Base-by-base conservation (phyloP, 53 echinoderm and acorn worm species). In the Echinarachnius parma region DNA sequence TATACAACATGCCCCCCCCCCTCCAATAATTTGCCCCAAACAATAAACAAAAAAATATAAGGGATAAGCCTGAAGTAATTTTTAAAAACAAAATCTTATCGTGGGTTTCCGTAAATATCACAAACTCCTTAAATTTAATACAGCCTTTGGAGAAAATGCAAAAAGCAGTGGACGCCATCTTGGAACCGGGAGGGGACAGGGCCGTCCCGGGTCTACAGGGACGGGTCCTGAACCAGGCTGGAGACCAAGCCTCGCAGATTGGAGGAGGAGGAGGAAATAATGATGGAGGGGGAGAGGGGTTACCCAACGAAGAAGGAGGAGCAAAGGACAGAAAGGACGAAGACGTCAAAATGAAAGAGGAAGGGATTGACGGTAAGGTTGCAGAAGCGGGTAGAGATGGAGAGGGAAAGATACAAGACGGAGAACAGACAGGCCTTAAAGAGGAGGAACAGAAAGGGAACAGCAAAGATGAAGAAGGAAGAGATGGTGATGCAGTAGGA, bases 181-280 rank as follows among this genome's bases (percentile, higher is more conserved):
- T 56, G 28, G 28, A 72, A 24, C 74, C 74, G 1, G 74, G 69
- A 1, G 26, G 32, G 13, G 69, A 56, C 11, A 23, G 25, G 9
- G 35, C 35, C 18, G 39, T 54, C 16, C 56, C 33, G 3, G 42
- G 32, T 56, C 25, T 34, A 3, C 74, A 72, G 58, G 32, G 18
- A 18, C 9, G 74, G 35, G 74, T 72, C 13, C 74, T 72, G 26
- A 72, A 72, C 55, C 37, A 56, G 35, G 74, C 74, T 18, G 56
- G 7, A n/a, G 10, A 9, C 3, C 27, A 72, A 0, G 74, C 30
- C 25, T 8, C 55, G 8, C 24, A 72, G 26, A 42, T 39, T 24
- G 28, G 57, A 24, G 34, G 49, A 69, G 53, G 29, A 58, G 29
- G 69, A 52, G 13, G 21, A 53, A n/a, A 42, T 4, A 47, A n/a